Base-by-base conservation (phyloP, 2,797 vertebrate species). In the Denticeps clupeoides region DNA sequence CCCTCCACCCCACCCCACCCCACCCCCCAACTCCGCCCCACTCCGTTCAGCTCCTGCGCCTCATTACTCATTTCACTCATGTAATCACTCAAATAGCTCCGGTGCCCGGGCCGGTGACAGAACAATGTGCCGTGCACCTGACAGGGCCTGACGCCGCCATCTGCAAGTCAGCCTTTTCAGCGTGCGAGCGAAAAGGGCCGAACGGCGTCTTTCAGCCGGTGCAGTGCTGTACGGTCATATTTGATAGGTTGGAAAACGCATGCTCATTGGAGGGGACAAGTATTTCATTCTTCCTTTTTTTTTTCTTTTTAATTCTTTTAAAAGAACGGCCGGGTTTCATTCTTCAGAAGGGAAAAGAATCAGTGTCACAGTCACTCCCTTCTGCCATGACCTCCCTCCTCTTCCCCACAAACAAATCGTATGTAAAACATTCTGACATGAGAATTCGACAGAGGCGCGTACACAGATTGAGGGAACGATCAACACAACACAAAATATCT, bases 361-460 rank as follows among this genome's bases (percentile, higher is more conserved):
- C n/a, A n/a, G n/a, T n/a, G n/a, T n/a, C 47, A 43, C 47, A 60
- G 58, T 69, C 60, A 56, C 67, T 69, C 63, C 64, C 62, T 69
- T 60, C n/a, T n/a, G n/a, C 43, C 64, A 64, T 58, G 22, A 47
- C 71, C 60, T 56, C 63, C 64, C 59, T 60, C 56, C 65, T 62
- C 68, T 65, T 73, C 64, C 68, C 67, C 68, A 74, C 67, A 87
- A 73, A 76, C 83, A 85, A 86, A 87, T 86, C 68, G 80, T 71
- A 87, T 54, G 78, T 82, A 87, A 86, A 86, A 60, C 59, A 61
- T 60, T 67, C 9, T 69, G 76, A 80, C 77, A 74, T 75, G 70
- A 77, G 77, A 72, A 52, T 78, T 71, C 63, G 64, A 67, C 64
- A 74, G 72, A 65, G 60, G 67, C 59, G 59, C 55, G 59, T 33